Evolutionary conservation across 2,888 invertebrate genomes (phyloP), one percentile per base, ranked within the genome.

Genomic region (Allophyes oxyacanthae): DNA sequence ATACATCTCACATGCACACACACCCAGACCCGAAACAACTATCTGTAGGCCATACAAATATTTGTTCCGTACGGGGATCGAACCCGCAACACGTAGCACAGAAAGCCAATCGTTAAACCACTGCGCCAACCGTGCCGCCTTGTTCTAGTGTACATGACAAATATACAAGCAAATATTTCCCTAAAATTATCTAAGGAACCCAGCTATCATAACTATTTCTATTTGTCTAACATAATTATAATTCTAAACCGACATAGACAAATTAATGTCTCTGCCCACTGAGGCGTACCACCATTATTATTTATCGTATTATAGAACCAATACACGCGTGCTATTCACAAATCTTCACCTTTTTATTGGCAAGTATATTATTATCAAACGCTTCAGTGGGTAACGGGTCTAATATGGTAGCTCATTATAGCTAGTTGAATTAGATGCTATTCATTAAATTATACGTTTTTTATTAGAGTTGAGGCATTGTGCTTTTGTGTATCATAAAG

Each of bases 351-450:
- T 63, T 57, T 65, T 63, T 57, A 63, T 66, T 45, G 25, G 34
- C 14, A 26, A 26, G 48, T 38, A n/a, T 44, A 41, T 48, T 57
- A 67, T 67, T 57, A 46, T 32, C 52, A 53, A 61, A 56, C 65
- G 55, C 55, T 8, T 38, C 52, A 60, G 37, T 61, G 55, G 41
- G 33, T 61, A 64, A 43, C 52, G 61, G 61, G 55, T 50, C 46
- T 70, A 5, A 59, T 30, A 68, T 70, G 20, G 70, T 69, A 69
- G 67, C 69, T 25, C 49, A 50, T 68, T 68, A 43, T 52, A 11
- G 33, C 30, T 38, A 26, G 25, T 66, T 42, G 38, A 37, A 57
- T 60, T 55, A 26, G 38, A 49, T 43, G 33, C 9, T 41, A 41
- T 58, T 57, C 45, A 53, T 58, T 42, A 42, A 10, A 8, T 28